phyloP scores from a whole-genome alignment of 2,113 vertebrate species.

The Platichthys flesus region DNA sequence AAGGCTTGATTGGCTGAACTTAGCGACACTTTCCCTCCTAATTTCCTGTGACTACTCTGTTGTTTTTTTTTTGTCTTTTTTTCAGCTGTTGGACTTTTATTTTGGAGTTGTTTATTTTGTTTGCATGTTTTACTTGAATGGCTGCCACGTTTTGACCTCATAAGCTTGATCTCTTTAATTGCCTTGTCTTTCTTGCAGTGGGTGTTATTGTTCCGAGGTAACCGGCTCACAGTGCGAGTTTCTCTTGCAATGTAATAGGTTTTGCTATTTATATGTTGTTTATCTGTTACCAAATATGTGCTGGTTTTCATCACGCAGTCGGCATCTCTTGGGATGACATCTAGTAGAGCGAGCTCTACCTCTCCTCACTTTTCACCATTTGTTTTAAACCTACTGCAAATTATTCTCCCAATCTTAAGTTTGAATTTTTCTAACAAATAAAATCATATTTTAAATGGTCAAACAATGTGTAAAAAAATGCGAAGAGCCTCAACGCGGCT shows the following conservation, averaged over 20 bases:
- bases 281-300: constrained; percentile 79
- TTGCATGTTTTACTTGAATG: constrained; percentile 95
- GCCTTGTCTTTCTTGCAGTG: constrained; percentile 74
- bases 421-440: constrained; percentile 48
- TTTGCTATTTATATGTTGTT: constrained; percentile 76
- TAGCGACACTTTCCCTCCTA: constrained; percentile 45
- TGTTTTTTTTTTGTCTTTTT: neutral
- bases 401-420: constrained; percentile 31
- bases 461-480: constrained; percentile 56
- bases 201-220: constrained; percentile 61
- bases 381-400: constrained; percentile 47
- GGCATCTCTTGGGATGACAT: constrained; percentile 51
- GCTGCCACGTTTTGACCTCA: constrained; percentile 94
- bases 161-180: constrained; percentile 80
- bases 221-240: constrained; percentile 64
- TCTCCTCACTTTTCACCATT: constrained; percentile 46
- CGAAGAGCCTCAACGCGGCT: constrained; percentile 61
- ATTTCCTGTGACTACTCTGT: constrained; percentile 54
- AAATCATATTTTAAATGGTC: constrained; percentile 64
- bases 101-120: constrained; percentile 70
- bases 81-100: constrained; percentile 61
- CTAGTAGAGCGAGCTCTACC: constrained; percentile 68
- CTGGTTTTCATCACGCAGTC: constrained; percentile 65
- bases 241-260: constrained; percentile 59
- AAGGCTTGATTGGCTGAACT: constrained; percentile 57